These are phyloP conservation scores for Pentalonia nigronervosa DNA, from an alignment of 1,140 invertebrate species.

Conservation along the genomic window DNA sequence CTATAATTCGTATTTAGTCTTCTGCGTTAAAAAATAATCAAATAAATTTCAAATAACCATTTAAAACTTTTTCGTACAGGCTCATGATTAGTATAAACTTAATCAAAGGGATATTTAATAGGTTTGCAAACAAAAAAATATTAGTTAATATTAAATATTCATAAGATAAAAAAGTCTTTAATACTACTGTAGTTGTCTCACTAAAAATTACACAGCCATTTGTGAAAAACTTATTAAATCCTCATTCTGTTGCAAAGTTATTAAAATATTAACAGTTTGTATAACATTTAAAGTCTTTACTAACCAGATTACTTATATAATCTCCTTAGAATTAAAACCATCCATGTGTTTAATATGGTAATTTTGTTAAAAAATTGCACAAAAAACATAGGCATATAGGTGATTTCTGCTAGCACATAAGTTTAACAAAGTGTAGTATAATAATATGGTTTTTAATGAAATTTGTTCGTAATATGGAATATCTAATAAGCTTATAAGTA, in stretches of 20 bases:
- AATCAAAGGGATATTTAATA: background rate
- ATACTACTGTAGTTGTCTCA: background rate
- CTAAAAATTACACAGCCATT: background rate
- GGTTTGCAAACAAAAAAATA: background rate
- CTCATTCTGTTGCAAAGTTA: background rate
- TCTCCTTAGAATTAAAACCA: constrained; percentile 1
- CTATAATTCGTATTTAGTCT: background rate
- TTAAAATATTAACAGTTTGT: constrained; percentile 22
- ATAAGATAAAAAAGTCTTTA: background rate
- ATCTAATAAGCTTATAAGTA: background rate
- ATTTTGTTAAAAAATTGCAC: background rate
- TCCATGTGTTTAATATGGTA: background rate
- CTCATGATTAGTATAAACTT: background rate
- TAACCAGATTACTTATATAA: background rate
- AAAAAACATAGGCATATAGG: background rate
- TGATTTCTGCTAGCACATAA: background rate
- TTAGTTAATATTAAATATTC: background rate
- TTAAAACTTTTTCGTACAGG: background rate
- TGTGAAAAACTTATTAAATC: background rate
- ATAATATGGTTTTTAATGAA: background rate
- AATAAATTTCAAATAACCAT: background rate
- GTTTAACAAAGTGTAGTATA: background rate
- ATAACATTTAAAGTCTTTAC: background rate
- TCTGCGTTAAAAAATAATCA: background rate
- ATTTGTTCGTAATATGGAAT: background rate